Conservation (phyloP, 2,113 vertebrate species). For the Forbesichthys agassizii region DNA sequence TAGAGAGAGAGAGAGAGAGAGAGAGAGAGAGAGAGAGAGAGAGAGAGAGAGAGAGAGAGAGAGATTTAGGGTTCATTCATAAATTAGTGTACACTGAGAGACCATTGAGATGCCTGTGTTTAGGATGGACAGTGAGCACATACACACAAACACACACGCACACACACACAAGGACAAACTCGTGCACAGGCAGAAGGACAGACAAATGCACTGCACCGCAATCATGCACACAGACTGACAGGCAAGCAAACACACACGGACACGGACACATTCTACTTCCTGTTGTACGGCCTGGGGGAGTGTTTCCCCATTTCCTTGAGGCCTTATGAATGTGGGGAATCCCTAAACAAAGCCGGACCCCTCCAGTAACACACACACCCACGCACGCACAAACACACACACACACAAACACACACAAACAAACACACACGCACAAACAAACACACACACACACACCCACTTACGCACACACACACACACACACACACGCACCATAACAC, state of each 20-base stretch:
- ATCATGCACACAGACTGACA: not conserved
- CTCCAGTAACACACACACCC: slow-evolving; percentile 1
- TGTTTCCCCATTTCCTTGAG: slow-evolving; percentile 66
- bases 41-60: slow-evolving; percentile 11
- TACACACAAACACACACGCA: slow-evolving; percentile 8
- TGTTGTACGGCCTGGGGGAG: slow-evolving; percentile 64
- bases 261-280: slow-evolving; percentile 60
- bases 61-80: slow-evolving; percentile 44
- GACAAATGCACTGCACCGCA: not conserved
- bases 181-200: slow-evolving; percentile 1
- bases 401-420: slow-evolving; percentile 7
- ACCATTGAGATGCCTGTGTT: too few species aligned
- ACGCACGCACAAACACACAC: not conserved
- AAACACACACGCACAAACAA: slow-evolving; percentile 5
- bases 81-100: slow-evolving; percentile 7
- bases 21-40: slow-evolving; percentile 1
- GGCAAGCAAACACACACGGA: not conserved
- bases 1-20: not conserved
- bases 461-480: slow-evolving; percentile 7
- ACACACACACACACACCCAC: slow-evolving; percentile 5
- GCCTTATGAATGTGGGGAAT: slow-evolving; percentile 18
- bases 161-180: not conserved
- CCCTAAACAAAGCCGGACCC: slow-evolving; percentile 44
- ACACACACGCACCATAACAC: slow-evolving; percentile 7
- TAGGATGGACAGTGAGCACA: not conserved